A percentile compares a stretch with the other conserved stretches of the same genome.
These are phyloP conservation scores for Momotus momota DNA, from an alignment of 2,797 vertebrate genomes.

Conservation along the genomic window DNA sequence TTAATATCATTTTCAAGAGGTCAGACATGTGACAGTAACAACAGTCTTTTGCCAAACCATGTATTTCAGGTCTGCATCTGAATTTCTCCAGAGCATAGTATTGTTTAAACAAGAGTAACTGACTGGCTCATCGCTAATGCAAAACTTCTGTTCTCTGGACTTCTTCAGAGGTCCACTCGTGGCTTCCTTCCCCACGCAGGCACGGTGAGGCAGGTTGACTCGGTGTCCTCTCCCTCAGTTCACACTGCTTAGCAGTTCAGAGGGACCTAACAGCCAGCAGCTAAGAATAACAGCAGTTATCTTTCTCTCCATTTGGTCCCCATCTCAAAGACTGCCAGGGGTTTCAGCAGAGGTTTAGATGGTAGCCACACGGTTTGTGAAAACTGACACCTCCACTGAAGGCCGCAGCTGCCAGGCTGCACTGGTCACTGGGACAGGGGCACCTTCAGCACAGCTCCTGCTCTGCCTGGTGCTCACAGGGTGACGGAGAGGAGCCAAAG, in stretches of 20 bases:
- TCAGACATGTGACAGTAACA: conserved; percentile 34
- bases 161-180: neutral
- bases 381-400: neutral
- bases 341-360: neutral
- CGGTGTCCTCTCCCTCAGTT: neutral
- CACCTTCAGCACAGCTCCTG: neutral
- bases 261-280: neutral
- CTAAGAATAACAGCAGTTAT: neutral
- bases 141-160: conserved; percentile 26
- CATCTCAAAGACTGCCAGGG: neutral
- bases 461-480: fast-evolving
- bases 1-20: conserved; percentile 58
- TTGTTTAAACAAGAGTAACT: neutral
- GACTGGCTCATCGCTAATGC: neutral
- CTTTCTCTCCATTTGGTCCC: neutral
- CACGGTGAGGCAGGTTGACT: neutral
- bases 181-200: neutral
- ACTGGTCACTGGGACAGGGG: fast-evolving
- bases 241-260: neutral
- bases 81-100: conserved; percentile 26
- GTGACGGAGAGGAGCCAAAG: neutral
- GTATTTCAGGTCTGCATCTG: conserved; percentile 30
- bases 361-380: neutral
- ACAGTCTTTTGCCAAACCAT: conserved; percentile 26
- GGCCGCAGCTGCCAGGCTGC: neutral